Base-by-base conservation (phyloP, 2,113 vertebrate species). In the Hippocampus zosterae region DNA sequence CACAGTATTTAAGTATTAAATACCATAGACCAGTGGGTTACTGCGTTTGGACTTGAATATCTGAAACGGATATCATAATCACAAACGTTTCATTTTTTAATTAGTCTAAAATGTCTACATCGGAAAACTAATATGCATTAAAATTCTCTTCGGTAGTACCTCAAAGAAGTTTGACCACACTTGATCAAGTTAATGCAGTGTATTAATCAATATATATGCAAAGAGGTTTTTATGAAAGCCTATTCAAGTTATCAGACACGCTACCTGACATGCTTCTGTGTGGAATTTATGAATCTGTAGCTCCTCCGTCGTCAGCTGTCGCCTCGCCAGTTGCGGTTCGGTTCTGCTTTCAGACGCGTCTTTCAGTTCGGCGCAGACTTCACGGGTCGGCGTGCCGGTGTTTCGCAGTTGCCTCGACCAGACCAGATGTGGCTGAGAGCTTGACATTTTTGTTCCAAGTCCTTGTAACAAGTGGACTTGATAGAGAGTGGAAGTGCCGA, bases 181-280 rank as follows among this genome's bases (percentile, higher is more conserved):
- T 44, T 44, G 42, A 44, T 42, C 8, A 42, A 12, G 42, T 44
- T 44, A 50, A 19, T 19, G 1, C 16, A 19, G 12, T 50, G 46
- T 19, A 50, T 18, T 50, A 19, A 50, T 50, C 3, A 50, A 50
- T 18, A 16, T 13, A 50, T 19, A 16, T 50, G 16, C 46, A 50
- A 56, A 56, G 2, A 56, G 1, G 19, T 21, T 23, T 56, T 27
- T 25, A 50, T 50, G 48, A 50, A 48, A 12, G 9, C 21, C 18
- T 37, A 7, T 57, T 37, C 13, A 16, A 21, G 16, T 56, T 12
- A 65, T 56, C 64, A 42, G 37, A 68, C 25, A 18, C 55, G 55
- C 55, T 75, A 93, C 92, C 90, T 88, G 73, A 68, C 92, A 92
- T 0, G 92, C 90, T 56, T 90, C 71, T 71, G 53, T 66, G 44